Evolutionary conservation across 2,113 vertebrate genomes (phyloP).

Genomic region (Eudyptes chrysolophus): DNA sequence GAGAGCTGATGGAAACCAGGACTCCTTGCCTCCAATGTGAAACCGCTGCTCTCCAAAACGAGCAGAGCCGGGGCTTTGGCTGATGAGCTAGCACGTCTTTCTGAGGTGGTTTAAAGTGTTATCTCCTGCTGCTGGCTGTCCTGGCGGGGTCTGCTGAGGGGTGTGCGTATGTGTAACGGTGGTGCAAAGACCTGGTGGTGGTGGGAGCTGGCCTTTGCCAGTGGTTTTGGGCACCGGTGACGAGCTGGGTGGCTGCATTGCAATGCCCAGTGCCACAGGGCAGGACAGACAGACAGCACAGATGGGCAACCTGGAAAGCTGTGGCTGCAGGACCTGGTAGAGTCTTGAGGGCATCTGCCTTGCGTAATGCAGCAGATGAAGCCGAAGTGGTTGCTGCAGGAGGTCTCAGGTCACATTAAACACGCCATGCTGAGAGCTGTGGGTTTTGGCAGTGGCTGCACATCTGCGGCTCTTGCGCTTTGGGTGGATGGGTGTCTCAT

Average conservation of each 20-base stretch:
- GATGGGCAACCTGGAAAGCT: background rate
- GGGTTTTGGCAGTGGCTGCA: background rate
- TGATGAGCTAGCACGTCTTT: fast-evolving
- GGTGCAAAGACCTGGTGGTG: background rate
- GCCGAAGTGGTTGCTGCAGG: background rate
- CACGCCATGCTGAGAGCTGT: fast-evolving
- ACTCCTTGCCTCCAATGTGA: background rate
- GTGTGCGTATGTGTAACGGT: fast-evolving
- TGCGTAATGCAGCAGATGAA: background rate
- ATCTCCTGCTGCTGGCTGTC: background rate
- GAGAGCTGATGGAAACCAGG: background rate
- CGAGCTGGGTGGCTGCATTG: background rate
- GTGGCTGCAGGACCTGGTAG: background rate
- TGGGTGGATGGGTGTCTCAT: fast-evolving
- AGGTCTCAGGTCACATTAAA: background rate
- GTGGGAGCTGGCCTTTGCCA: background rate
- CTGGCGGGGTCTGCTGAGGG: background rate
- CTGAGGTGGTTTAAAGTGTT: background rate
- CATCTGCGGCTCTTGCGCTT: fast-evolving
- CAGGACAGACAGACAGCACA: background rate
- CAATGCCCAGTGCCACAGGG: background rate
- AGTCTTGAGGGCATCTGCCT: background rate
- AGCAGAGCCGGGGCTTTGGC: background rate
- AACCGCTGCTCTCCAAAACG: fast-evolving
- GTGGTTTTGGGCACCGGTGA: background rate